A percentile compares a stretch with the other conserved stretches of the same genome.
Conservation (phyloP, 2,113 vertebrate genomes). For the Atherinomorus stipes region DNA sequence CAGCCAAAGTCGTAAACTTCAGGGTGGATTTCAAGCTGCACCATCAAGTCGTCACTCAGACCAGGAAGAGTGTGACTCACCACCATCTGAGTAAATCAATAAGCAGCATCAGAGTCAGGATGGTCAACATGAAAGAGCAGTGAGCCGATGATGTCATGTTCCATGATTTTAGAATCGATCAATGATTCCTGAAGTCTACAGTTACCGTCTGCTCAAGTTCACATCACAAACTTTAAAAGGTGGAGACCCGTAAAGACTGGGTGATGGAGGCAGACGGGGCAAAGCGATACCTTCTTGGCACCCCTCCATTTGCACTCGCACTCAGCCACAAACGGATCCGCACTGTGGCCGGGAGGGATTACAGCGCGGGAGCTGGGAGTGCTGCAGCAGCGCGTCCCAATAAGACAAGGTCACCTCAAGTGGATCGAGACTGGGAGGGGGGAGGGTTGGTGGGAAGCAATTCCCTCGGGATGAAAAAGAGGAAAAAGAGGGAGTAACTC, state of each 20-base stretch:
- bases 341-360: conserved; percentile 51
- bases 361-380: conserved; percentile 26
- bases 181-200: conserved; percentile 3
- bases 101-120: conserved; percentile 7
- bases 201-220: conserved; percentile 13
- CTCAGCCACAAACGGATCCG: conserved; percentile 7
- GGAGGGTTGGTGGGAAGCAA: background rate
- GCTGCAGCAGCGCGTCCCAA: conserved; percentile 53
- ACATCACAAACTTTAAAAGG: conserved; percentile 1
- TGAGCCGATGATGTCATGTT: conserved; percentile 20
- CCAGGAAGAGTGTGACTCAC: conserved; percentile 11
- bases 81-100: conserved; percentile 21
- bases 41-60: background rate
- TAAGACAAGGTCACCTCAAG: conserved; percentile 76
- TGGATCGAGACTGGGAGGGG: conserved; percentile 44
- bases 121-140: conserved; percentile 34
- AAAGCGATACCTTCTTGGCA: conserved; percentile 50
- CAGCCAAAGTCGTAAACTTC: conserved; percentile 6
- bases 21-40: conserved; percentile 2
- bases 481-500: conserved; percentile 47
- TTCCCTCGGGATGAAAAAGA: conserved; percentile 56
- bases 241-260: background rate
- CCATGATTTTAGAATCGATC: conserved; percentile 40
- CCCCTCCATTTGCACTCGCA: conserved; percentile 40
- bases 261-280: conserved; percentile 47